phyloP scores from a whole-genome alignment of 2,888 invertebrate species.

The Eupithecia vulgata region DNA sequence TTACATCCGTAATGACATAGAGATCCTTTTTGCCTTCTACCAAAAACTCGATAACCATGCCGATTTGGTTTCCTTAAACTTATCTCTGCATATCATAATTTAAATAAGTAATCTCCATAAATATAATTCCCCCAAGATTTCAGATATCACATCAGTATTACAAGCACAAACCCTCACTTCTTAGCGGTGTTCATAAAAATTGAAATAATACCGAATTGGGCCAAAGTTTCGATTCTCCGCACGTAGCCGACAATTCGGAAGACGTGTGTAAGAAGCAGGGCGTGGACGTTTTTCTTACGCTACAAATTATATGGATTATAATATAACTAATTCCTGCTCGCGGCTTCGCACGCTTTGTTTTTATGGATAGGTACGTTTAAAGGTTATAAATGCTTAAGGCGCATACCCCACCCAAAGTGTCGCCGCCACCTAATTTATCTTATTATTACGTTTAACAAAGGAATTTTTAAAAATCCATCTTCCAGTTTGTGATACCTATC shows the following conservation, averaged over 20 bases:
- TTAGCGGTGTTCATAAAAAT: conserved; percentile 16
- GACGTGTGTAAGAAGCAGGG: not conserved
- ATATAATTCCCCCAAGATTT: not conserved
- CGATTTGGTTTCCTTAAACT: not conserved
- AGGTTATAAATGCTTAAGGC: too few species aligned
- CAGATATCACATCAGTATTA: conserved; percentile 12
- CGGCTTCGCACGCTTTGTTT: too few species aligned
- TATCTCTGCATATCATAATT: not conserved
- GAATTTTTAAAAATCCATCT: too few species aligned
- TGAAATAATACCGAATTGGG: conserved; percentile 23
- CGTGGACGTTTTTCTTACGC: not conserved
- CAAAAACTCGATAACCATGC: not conserved
- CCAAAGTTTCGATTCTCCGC: not conserved
- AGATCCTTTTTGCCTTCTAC: not conserved
- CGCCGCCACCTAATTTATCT: too few species aligned
- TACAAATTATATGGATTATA: not conserved
- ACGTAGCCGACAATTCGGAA: conserved; percentile 19
- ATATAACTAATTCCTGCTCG: not conserved
- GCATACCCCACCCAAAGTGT: too few species aligned
- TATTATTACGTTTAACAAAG: too few species aligned
- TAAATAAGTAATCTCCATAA: conserved; percentile 2
- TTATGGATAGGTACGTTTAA: too few species aligned
- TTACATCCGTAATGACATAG: too few species aligned
- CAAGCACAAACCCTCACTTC: conserved; percentile 6
- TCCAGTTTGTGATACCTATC: too few species aligned